Conservation (phyloP, 2,797 vertebrate genomes). For the Allobates femoralis region DNA sequence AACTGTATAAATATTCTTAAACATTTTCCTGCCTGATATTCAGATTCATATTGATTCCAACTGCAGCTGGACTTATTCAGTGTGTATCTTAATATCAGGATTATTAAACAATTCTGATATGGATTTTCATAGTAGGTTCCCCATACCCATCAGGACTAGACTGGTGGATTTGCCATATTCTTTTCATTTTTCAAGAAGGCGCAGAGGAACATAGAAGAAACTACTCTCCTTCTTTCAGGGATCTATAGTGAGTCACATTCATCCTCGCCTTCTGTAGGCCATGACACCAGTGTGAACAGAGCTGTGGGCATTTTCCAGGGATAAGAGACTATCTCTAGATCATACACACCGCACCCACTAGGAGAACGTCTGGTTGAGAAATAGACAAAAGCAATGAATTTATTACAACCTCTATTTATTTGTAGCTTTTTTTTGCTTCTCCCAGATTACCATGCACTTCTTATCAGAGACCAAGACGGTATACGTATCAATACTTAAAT, state of each 20-base stretch:
- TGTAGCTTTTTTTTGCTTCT: not conserved
- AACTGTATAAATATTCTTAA: too few relatives aligned
- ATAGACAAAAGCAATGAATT: not conserved
- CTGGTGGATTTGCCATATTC: too few relatives aligned
- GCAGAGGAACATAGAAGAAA: too few relatives aligned
- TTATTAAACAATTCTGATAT: too few relatives aligned
- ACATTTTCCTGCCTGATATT: too few relatives aligned
- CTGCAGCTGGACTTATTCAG: too few relatives aligned
- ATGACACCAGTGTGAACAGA: not conserved
- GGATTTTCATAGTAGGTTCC: too few relatives aligned
- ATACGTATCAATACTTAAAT: conserved; percentile 34
- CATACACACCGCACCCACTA: not conserved
- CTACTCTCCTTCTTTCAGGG: too few relatives aligned
- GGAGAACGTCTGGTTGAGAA: not conserved
- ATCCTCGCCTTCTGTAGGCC: not conserved
- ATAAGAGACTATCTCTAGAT: not conserved
- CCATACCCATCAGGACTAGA: too few relatives aligned
- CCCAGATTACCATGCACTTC: not conserved
- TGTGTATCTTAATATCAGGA: too few relatives aligned
- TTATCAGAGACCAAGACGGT: not conserved
- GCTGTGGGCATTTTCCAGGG: not conserved
- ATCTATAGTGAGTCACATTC: not conserved
- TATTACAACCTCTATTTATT: not conserved
- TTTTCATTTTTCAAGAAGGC: too few relatives aligned
- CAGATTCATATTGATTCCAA: too few relatives aligned